Conservation (phyloP, 1,140 invertebrate species). For the Brachionus plicatilis region DNA sequence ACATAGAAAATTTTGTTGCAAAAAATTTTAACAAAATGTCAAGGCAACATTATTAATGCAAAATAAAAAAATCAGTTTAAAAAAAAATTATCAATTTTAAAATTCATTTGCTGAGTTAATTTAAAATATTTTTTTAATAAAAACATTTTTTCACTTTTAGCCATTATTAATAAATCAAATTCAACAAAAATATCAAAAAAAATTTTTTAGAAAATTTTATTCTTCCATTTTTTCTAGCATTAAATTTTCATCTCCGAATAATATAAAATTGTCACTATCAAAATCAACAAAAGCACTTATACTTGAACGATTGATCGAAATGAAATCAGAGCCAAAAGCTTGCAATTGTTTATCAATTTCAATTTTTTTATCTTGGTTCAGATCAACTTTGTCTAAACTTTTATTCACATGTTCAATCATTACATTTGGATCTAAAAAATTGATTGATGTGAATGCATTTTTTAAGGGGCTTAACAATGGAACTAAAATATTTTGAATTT, state of each 20-base stretch:
- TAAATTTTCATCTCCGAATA: neutral
- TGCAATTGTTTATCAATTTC: neutral
- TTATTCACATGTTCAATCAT: neutral
- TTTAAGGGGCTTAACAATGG: neutral
- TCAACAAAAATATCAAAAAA: neutral
- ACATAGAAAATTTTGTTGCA: neutral
- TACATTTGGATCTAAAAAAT: neutral
- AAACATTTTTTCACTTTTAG: too few relatives aligned
- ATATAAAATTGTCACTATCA: neutral
- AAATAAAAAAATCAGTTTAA: neutral
- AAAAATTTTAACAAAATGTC: neutral
- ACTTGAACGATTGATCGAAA: neutral
- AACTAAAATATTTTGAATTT: neutral
- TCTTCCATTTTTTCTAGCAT: neutral
- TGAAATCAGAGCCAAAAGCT: slow-evolving; percentile 15
- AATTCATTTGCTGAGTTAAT: neutral
- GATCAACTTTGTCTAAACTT: neutral
- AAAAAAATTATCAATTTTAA: neutral
- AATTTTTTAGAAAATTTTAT: neutral
- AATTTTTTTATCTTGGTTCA: neutral
- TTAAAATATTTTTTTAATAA: too few relatives aligned
- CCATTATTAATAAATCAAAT: too few relatives aligned
- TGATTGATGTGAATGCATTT: neutral
- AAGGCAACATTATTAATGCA: neutral
- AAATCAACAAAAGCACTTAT: neutral